Percentiles rank a stretch among this genome's conserved stretches.
Conservation (phyloP, 2,888 invertebrate species). For the Melinaea marsaeus region DNA sequence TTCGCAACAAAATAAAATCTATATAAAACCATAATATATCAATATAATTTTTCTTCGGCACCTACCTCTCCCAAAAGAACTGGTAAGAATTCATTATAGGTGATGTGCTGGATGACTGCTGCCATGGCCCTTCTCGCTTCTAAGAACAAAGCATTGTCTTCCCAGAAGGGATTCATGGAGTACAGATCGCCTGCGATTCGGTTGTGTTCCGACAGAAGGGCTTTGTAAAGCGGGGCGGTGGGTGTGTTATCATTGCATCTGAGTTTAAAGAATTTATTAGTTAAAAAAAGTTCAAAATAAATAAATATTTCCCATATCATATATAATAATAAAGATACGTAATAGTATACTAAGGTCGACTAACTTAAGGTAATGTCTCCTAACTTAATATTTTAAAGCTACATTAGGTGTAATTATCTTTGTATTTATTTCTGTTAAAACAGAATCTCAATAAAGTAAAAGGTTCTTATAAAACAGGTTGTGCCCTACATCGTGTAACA, state of each 20-base stretch:
- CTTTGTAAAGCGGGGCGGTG: constrained; percentile 84
- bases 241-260: constrained; percentile 81
- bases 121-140: constrained; percentile 86
- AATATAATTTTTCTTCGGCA: not conserved
- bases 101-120: constrained; percentile 90
- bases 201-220: constrained; percentile 87
- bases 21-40: not conserved
- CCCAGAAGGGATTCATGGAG: constrained; percentile 87
- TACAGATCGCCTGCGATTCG: constrained; percentile 84
- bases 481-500: constrained; percentile 12
- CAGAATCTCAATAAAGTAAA: too few relatives aligned
- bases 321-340: too few relatives aligned
- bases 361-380: too few relatives aligned
- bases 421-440: too few relatives aligned
- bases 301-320: too few relatives aligned
- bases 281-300: too few relatives aligned
- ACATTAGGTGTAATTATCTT: too few relatives aligned
- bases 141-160: constrained; percentile 85
- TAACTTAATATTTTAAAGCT: too few relatives aligned
- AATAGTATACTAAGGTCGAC: too few relatives aligned
- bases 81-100: constrained; percentile 89
- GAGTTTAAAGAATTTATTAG: constrained; percentile 19
- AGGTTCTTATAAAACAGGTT: constrained; percentile 1
- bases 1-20: constrained; percentile 1
- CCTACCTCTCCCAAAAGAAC: constrained; percentile 84